phyloP scores from a whole-genome alignment of 2,888 invertebrate species.

The Lathronympha strigana region DNA sequence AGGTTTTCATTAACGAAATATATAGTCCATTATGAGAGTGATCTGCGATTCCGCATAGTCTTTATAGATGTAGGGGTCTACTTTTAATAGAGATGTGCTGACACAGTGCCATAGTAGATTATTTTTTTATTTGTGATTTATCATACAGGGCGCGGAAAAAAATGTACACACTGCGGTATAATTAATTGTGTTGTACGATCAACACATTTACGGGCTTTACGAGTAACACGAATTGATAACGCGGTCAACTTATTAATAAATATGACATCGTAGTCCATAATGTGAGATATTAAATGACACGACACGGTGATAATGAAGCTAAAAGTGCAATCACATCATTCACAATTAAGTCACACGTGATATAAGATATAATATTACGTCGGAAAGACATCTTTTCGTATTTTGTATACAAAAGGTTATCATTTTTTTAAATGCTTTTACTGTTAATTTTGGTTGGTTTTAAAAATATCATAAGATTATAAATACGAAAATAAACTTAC shows the following conservation, averaged over 20 bases:
- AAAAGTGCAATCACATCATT: slow-evolving; percentile 4
- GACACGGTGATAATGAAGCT: slow-evolving; percentile 14
- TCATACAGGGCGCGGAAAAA: neutral
- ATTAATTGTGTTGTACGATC: slow-evolving; percentile 7
- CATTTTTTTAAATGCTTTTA: no score
- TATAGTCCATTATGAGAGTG: neutral
- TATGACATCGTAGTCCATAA: slow-evolving; percentile 7
- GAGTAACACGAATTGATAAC: slow-evolving; percentile 1
- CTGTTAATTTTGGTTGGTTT: no score
- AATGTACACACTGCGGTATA: neutral
- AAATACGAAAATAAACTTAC: no score
- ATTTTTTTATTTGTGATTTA: neutral
- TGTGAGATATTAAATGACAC: slow-evolving; percentile 1
- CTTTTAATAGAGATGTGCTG: neutral
- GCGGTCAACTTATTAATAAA: slow-evolving; percentile 9
- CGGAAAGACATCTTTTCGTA: no score
- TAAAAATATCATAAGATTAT: no score
- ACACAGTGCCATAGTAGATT: neutral
- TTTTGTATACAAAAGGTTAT: no score
- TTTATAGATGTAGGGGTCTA: neutral
- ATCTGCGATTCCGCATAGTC: neutral
- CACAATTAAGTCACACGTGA: slow-evolving; percentile 3
- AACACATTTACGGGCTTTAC: slow-evolving; percentile 2
- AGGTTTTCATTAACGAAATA: neutral
- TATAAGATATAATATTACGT: neutral